Base-by-base conservation (phyloP, 2,797 vertebrate species). In the Diceros bicornis region DNA sequence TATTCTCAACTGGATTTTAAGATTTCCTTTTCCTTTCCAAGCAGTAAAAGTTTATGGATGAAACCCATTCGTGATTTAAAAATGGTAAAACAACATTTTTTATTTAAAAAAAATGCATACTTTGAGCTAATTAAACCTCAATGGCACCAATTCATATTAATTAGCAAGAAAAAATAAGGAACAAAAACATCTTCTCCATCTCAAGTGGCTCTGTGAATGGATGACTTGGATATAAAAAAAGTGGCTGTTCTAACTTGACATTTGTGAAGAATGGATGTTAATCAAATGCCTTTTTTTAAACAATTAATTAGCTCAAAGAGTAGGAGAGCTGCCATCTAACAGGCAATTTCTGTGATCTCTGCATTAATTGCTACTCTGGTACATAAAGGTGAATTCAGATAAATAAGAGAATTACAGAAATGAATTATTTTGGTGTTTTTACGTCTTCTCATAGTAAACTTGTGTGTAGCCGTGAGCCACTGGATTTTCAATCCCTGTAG, bases 51-150 rank as follows among this genome's bases (percentile, higher is more conserved):
- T 64, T 95, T 86, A 78, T 61, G 37, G 37, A 82, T 44, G 9
- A 93, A 74, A 95, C 23, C 1, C 66, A 85, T 9, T 50, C 25
- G 64, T 82, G 41, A 20, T 87, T 94, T 83, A 69, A 86, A 52
- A 93, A 74, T 83, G 37, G 23, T 74, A 87, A 96, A 92, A 83
- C 6, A 55, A 55, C 14, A 92, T 69, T 84, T 92, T 96, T 94
- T 50, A 13, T 55, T 93, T 74, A 71, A 44, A 64, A 61, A 82
- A 87, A 71, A 21, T 17, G 17, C 12, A n/a, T 29, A 47, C 32
- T 75, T 68, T 83, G 82, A 94, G 27, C 64, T 89, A 92, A 94
- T 91, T 85, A 96, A 96, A 37, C 5, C 47, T 86, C 25, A 82
- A 47, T 27, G n/a, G 32, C 61, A 61, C 16, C 21, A 77, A 88